Evolutionary conservation across 2,113 vertebrate species (phyloP), one percentile per base, ranked within the genome.

Genomic region (Pavo muticus): DNA sequence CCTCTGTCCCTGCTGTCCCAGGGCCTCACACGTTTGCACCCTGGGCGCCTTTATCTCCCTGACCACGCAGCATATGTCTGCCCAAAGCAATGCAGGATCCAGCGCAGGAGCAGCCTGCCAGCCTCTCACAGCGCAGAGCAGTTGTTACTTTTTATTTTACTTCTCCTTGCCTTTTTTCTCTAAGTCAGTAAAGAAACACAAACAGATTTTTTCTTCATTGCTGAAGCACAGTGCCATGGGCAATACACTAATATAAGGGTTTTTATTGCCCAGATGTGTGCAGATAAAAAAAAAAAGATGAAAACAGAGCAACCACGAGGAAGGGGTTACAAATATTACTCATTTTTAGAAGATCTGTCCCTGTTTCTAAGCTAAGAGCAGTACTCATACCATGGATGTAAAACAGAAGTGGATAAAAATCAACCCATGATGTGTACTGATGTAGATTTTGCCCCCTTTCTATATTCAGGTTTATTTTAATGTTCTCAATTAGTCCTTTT

Each of bases 11-110:
- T 1, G 5, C 29, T 75, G 14, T 47, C 35, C 14, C 25, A 42
- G 15, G 14, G 9, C 29, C 35, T 87, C 21, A 6, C 0, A 1
- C 17, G 40, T 27, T 30, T 0, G 1, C 42, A 21, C 16, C 16
- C 24, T 40, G 24, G 61, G 61, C 18, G 19, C 61, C 25, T 40
- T 25, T 27, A 40, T 64, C 61, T 64, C 25, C 37, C 25, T 40
- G 25, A 40, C 10, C 17, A 39, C 4, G 3, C 37, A 40, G 61
- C 24, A 29, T 9, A 27, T 11, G 7, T 37, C 24, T 27, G 37
- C 15, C 15, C 37, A 39, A 18, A 39, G 24, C 6, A 16, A 16
- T 37, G 24, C 27, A 37, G 24, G 61, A 24, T 10, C 37, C 24
- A 27, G 24, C 23, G 27, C 29, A 45, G 42, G 30, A 68, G 65